These are phyloP conservation scores for Monodelphis domestica DNA, from an alignment of 2,797 vertebrate species.

Conservation along the genomic window DNA sequence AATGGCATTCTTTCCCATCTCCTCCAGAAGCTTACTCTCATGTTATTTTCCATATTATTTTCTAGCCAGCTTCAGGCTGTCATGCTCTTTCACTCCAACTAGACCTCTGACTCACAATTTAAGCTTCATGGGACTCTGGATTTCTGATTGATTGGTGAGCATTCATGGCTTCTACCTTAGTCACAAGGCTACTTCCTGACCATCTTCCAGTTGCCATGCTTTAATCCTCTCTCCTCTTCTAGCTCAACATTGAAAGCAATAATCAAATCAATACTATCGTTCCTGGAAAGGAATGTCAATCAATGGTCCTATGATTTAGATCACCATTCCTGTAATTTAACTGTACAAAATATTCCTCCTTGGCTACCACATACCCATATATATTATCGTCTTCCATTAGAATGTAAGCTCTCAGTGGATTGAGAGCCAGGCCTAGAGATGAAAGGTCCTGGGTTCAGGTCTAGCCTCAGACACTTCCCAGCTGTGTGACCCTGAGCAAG, in stretches of 20 bases:
- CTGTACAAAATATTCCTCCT: too few species aligned
- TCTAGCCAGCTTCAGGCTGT: neutral
- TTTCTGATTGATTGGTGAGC: neutral
- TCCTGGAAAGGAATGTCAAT: neutral
- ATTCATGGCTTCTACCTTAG: neutral
- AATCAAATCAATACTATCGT: neutral
- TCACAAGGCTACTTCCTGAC: neutral
- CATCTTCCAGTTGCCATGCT: neutral
- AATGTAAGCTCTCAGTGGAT: too few species aligned
- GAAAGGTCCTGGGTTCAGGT: too few species aligned
- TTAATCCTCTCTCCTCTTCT: neutral
- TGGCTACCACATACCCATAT: too few species aligned
- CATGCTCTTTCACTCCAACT: neutral
- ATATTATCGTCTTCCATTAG: too few species aligned
- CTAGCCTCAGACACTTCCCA: too few species aligned
- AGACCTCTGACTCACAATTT: neutral
- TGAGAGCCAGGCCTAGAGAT: too few species aligned
- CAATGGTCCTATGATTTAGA: neutral
- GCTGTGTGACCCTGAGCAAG: too few species aligned
- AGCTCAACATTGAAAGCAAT: neutral
- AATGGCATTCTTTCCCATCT: neutral
- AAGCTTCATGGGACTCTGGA: neutral
- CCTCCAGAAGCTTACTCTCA: neutral
- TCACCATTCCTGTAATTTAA: too few species aligned
- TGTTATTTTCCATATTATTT: neutral